Conservation (phyloP, 2,888 invertebrate genomes). For the Caenorhabditis parvicauda region DNA sequence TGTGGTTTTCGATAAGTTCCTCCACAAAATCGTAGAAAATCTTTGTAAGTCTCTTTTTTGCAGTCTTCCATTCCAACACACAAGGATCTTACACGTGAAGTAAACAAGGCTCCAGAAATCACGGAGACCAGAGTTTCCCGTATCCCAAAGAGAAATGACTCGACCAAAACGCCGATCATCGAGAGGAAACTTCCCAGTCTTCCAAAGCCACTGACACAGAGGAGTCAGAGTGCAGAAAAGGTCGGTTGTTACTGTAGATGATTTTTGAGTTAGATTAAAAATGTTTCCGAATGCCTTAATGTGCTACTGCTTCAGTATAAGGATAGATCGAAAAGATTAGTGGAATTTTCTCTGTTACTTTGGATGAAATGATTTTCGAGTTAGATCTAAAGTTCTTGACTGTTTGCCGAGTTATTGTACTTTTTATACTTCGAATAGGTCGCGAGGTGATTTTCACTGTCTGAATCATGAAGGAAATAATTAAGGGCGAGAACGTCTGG, state of each 20-base stretch:
- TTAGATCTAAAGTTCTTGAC: too few relatives aligned
- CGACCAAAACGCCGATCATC: conserved; percentile 39
- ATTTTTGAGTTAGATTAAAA: neutral
- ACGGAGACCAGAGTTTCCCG: conserved; percentile 42
- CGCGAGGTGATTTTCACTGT: too few relatives aligned
- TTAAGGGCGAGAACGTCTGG: conserved; percentile 40
- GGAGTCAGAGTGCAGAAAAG: conserved; percentile 36
- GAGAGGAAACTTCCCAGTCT: conserved; percentile 41
- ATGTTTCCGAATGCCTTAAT: too few relatives aligned
- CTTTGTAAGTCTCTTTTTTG: neutral
- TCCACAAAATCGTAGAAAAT: too few relatives aligned
- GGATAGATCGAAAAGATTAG: too few relatives aligned
- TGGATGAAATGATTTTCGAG: too few relatives aligned
- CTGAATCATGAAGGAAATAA: too few relatives aligned
- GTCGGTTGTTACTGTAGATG: conserved; percentile 2
- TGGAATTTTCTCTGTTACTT: too few relatives aligned
- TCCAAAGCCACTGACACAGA: conserved; percentile 29
- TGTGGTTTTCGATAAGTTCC: too few relatives aligned
- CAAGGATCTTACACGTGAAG: conserved; percentile 14
- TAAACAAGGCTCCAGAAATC: conserved; percentile 39
- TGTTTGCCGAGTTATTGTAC: too few relatives aligned
- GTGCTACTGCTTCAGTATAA: too few relatives aligned
- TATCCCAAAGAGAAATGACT: conserved; percentile 42
- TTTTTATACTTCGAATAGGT: too few relatives aligned
- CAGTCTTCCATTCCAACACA: neutral